Percentiles rank a stretch among this genome's conserved stretches.
These are phyloP conservation scores for Lasaia peninsularis DNA, from an alignment of 1,140 invertebrate species.

Conservation along the genomic window DNA sequence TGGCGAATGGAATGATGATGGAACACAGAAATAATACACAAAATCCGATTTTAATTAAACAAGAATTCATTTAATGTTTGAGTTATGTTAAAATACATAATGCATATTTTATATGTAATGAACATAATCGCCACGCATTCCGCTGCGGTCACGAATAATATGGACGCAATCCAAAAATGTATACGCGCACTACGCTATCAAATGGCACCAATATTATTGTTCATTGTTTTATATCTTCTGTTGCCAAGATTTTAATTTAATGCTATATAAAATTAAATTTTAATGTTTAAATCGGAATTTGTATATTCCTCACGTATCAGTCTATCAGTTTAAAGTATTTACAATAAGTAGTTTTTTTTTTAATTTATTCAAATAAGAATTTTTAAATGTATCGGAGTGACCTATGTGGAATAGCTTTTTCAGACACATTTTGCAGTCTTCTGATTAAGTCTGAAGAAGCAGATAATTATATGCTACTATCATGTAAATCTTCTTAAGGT, in stretches of 20 bases:
- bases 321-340: no score
- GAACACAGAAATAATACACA: background rate
- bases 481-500: no score
- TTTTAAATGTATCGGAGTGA: no score
- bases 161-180: constrained; percentile 67
- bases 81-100: constrained; percentile 23
- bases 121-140: constrained; percentile 38
- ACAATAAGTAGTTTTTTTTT: no score
- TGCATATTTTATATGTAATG: constrained; percentile 33
- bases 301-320: no score
- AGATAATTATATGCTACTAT: no score
- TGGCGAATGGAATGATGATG: background rate
- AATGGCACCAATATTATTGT: constrained; percentile 41
- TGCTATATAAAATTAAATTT: background rate
- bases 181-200: constrained; percentile 42
- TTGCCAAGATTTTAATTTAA: constrained; percentile 47
- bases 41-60: background rate
- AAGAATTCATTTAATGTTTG: constrained; percentile 7
- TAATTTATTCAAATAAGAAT: no score
- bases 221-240: constrained; percentile 44
- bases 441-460: no score
- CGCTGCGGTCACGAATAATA: constrained; percentile 55
- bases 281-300: constrained; percentile 2
- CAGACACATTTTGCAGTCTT: no score
- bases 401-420: no score